Evolutionary conservation across 2,797 vertebrate genomes (phyloP).

Genomic region (Lindbergichthys nudifrons): DNA sequence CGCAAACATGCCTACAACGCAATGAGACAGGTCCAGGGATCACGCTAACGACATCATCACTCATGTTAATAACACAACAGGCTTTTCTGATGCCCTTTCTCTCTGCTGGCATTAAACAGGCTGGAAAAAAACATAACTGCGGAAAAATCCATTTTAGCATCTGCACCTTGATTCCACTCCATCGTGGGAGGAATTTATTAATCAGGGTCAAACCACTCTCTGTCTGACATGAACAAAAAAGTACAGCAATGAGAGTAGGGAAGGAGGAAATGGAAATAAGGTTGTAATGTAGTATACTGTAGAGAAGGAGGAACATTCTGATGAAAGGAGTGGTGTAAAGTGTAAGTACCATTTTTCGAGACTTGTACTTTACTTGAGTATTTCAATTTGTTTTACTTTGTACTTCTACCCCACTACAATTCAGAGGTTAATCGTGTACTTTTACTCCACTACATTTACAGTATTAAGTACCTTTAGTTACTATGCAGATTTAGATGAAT

Average conservation of each 20-base stretch:
- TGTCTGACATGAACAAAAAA: conserved; percentile 23
- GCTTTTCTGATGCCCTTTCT: conserved; percentile 55
- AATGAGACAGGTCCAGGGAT: conserved; percentile 55
- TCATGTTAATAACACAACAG: conserved; percentile 65
- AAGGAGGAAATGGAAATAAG: conserved; percentile 43
- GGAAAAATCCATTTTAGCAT: conserved; percentile 66
- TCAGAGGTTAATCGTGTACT: too few relatives aligned
- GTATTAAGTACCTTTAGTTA: too few relatives aligned
- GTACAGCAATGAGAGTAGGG: conserved; percentile 15
- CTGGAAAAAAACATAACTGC: conserved; percentile 29
- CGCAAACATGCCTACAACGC: conserved; percentile 73
- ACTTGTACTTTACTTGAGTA: too few relatives aligned
- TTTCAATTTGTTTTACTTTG: too few relatives aligned
- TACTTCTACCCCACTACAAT: too few relatives aligned
- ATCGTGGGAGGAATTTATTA: conserved; percentile 55
- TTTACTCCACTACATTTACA: too few relatives aligned
- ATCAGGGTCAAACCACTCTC: conserved; percentile 66
- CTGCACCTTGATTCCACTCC: conserved; percentile 58
- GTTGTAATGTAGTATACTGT: conserved; percentile 9
- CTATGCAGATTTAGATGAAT: too few relatives aligned
- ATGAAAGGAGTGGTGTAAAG: conserved; percentile 1
- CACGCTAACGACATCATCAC: conserved; percentile 71
- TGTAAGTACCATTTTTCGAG: too few relatives aligned
- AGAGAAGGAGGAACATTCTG: conserved; percentile 23
- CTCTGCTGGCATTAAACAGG: conserved; percentile 29